Evolutionary conservation across 2,113 vertebrate species (phyloP), one percentile per base, ranked within the genome.

Genomic region (Lampris megalopsis): DNA sequence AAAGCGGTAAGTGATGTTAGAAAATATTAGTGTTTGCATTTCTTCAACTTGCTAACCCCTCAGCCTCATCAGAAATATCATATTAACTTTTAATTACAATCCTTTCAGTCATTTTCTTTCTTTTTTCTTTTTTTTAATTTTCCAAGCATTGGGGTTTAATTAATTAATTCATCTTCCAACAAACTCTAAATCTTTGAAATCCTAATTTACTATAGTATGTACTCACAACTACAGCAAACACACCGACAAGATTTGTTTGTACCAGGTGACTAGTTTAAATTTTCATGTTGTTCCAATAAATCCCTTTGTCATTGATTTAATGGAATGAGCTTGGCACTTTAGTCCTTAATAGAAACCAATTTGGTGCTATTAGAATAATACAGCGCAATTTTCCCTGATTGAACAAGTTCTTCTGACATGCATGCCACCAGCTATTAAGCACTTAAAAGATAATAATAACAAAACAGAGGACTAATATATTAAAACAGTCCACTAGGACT

Each of bases 361-460:
- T 3, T 53, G 9, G 10, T 2, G 4, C n/a, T n/a, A 5, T 53
- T 2, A n/a, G 50, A 2, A 5, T 54, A 38, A 58, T 71, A 41
- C 58, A 3, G 47, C 1, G 0, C 47, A 59, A 42, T 9, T 77
- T 24, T 0, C 24, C 24, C 24, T 24, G 24, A 24, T 24, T 24
- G 24, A 24, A 24, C 24, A 24, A 24, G 24, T 24, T 24, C 24
- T 24, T 24, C 24, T 24, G 24, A 62, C 50, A 47, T 70, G 63
- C 1, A 52, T 61, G 9, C 3, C 40, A 0, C 52, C 58, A 77
- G 56, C 40, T 11, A 48, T 68, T 63, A 53, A 24, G 35, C 52
- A 11, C 60, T 43, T 61, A 9, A 79, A 54, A 62, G 64, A 6
- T 59, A 45, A 67, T 53, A 3, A 49, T 35, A 8, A 59, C 40